Evolutionary conservation across 2,888 invertebrate species (phyloP).

Genomic region (Linnaemya vulpina): DNA sequence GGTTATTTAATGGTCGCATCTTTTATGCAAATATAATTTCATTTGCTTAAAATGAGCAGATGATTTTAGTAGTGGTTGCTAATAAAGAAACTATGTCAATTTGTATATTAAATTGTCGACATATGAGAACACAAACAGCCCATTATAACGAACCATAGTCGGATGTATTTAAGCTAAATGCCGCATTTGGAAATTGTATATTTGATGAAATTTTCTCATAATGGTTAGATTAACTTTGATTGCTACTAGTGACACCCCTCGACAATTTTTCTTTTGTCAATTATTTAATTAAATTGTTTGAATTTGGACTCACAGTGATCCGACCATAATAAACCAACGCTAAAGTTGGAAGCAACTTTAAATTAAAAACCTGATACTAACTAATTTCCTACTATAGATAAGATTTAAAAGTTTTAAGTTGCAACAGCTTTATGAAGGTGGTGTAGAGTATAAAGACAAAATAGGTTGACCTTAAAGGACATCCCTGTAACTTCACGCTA

Average conservation of each 20-base stretch:
- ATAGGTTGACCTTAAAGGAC: no score
- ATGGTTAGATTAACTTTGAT: neutral
- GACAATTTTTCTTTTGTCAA: no score
- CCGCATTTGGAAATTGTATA: neutral
- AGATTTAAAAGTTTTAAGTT: no score
- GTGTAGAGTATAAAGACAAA: no score
- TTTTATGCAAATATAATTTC: constrained; percentile 19
- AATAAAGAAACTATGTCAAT: constrained; percentile 27
- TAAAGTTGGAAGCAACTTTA: no score
- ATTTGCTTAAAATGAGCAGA: constrained; percentile 31
- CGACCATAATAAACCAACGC: no score
- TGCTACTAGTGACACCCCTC: neutral
- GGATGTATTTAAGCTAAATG: neutral
- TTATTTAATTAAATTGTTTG: no score
- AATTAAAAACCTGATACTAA: no score
- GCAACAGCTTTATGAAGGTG: no score
- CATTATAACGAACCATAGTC: neutral
- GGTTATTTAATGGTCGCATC: neutral
- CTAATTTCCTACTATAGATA: no score
- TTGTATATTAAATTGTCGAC: neutral
- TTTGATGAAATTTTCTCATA: constrained; percentile 1
- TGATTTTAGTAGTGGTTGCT: constrained; percentile 17
- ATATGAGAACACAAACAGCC: neutral
- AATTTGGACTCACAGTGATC: neutral
- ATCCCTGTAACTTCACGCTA: no score